Percentiles rank a stretch among this genome's conserved stretches.
phyloP scores from a whole-genome alignment of 2,888 invertebrate genomes.

The Napeogenes sylphis region DNA sequence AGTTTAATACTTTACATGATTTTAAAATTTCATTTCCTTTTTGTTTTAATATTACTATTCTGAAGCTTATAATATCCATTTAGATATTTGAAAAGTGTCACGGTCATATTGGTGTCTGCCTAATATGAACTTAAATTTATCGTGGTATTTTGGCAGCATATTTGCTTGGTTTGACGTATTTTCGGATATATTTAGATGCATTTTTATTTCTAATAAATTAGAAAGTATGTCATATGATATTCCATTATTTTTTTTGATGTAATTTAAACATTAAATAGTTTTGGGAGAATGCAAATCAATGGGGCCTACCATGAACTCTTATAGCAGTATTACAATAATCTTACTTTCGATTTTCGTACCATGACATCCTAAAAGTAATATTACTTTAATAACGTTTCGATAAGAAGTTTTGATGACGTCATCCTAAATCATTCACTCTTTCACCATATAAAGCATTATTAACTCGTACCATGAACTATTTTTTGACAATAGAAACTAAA shows the following conservation, averaged over 20 bases:
- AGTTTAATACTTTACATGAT: not conserved
- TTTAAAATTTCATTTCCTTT: conserved; percentile 27
- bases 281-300: too few species aligned
- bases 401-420: too few species aligned
- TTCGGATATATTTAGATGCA: not conserved
- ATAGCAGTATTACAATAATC: too few species aligned
- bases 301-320: too few species aligned
- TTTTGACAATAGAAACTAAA: too few species aligned
- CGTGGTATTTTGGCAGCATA: conserved; percentile 23
- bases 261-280: too few species aligned
- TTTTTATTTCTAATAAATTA: not conserved
- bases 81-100: conserved; percentile 33
- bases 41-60: conserved; percentile 28
- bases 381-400: too few species aligned
- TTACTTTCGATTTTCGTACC: too few species aligned
- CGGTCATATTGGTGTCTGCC: conserved; percentile 22
- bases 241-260: not conserved
- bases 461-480: too few species aligned
- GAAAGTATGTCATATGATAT: not conserved
- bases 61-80: conserved; percentile 26
- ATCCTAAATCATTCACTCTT: too few species aligned
- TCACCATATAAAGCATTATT: too few species aligned
- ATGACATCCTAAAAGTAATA: too few species aligned
- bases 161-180: conserved; percentile 4
- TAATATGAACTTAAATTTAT: conserved; percentile 26